Base-by-base conservation (phyloP, 2,888 invertebrate genomes). In the Dasypolia templi region DNA sequence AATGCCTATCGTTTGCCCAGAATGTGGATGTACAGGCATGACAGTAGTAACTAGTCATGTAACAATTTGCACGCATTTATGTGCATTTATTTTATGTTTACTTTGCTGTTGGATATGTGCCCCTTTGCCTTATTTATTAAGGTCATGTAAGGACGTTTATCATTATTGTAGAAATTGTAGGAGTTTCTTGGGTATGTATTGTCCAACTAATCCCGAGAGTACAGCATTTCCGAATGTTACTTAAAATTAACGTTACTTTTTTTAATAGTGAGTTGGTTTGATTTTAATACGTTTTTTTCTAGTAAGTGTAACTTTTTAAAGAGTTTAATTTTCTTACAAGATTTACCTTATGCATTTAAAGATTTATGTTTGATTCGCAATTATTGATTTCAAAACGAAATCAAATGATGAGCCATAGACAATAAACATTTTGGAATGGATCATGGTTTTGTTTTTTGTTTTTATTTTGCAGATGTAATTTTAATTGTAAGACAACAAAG, bases 111-210 rank as follows among this genome's bases (percentile, higher is more conserved):
- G 96, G 96, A 77, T 95, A 68, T 96, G 96, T 87, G 95, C 91
- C 2, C 96, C 96, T 0, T 85, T 96, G 65, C 96, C 96, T 0
- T 96, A 96, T 72, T 82, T 96, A 53, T 82, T 95, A 64, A 90
- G 92, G 56, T 95, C 96, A n/a, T 96, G 96, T 87, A 96, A 96
- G 87, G 93, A 95, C 80, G 96, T 96, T 0, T 94, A 95, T 83
- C 96, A 96, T 89, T 94, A 95, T 86, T 96, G 96, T 82, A 91
- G 93, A 86, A 95, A 94, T 85, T 96, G 96, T 85, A 92, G 94
- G 75, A 89, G 86, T 64, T 94, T 91, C 82, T 89, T 96, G 72
- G 96, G 96, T 17, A 92, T 94, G 92, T 96, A 96, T 84, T 93
- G 94, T 83, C 95, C 96, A 5, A 94, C 95, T 12, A 95, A 92